Evolutionary conservation across 2,888 invertebrate species (phyloP), one percentile per base, ranked within the genome.

Genomic region (Xiphydria camelus): DNA sequence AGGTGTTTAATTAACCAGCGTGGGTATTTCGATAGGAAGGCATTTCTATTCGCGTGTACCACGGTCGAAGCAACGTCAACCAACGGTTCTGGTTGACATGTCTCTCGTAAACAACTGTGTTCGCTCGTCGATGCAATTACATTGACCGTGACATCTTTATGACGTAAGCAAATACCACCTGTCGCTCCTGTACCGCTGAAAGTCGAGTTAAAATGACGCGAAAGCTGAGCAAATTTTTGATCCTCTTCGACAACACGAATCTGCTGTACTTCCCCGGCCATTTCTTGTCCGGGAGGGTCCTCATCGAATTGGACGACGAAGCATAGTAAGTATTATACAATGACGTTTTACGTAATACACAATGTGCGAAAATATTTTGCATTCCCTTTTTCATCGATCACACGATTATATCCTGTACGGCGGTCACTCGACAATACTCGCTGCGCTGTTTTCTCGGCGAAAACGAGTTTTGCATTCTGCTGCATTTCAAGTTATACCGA

Each of bases 191-290:
- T 14, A 29, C 12, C 29, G 5, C 15, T 14, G 9, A 14, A 12
- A 29, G 9, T 29, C 7, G 29, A 12, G 29, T 29, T 45, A 68
- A 51, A 57, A 91, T 91, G 91, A 88, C 91, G 60, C 83, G 91
- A 64, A 94, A 94, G 79, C 80, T 95, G 62, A 82, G 92, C 55
- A 94, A 94, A 79, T 95, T 95, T 78, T 81, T 94, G 50, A 94
- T 95, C 65, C 83, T 94, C 54, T 93, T 95, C 78, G 94, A 95
- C 78, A 94, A 94, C 74, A 91, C 93, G 34, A 94, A 92, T 63
- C 78, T 95, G 54, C 77, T 95, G 47, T 95, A 94, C 77, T 94
- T 94, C 73, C 94, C 94, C 49, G 94, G 94, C 4, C 93, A 94
- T 76, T 94, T 94, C 77, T 79, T 94, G 55, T 92, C 92, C 41